Base-by-base conservation (phyloP, 1,140 invertebrate species). In the Drosophila pectinifera region DNA sequence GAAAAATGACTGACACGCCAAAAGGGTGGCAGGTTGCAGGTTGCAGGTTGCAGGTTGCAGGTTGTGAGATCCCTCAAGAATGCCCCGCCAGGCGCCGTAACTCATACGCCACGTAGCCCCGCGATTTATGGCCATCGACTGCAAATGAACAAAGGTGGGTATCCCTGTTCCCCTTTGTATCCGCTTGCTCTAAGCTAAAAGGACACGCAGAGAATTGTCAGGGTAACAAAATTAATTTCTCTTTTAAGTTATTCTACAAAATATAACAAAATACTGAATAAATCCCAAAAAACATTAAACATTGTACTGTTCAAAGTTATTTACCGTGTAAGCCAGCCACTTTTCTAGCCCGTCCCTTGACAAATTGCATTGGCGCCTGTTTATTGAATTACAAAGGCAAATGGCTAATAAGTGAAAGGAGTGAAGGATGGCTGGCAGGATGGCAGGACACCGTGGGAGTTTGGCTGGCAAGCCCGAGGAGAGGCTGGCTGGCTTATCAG, bases 61-160 rank as follows among this genome's bases (percentile, higher is more conserved):
- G 31, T 34, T 34, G 31, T 65, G n/a, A 5, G 24, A 67, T 65
- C 46, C 72, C 55, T 54, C 43, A 20, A 56, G 34, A 26, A 54
- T 38, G 48, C 22, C 36, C 20, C 26, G 1, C 18, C 18, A n/a
- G 13, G 8, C 20, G 8, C 46, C 56, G 72, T 89, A 88, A 89
- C 84, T 88, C 83, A 88, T 80, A 78, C 84, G 70, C 63, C 55
- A 62, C 79, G 67, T 79, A 79, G 79, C 46, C 55, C 36, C 46
- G 64, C 83, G 43, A 88, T 88, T 88, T 88, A 88, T 89, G 75
- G 56, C 59, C 67, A 67, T n/a, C 65, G 84, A 62, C 84, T 88
- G 83, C 79, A 88, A 88, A 77, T 89, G 83, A 88, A 88, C 75
- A 86, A 79, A 73, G 67, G 41, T 18, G 31, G 20, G 26, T 14